A percentile compares a stretch with the other conserved stretches of the same genome.
Conservation (phyloP, 2,888 invertebrate species). For the Hanleya hanleyi region DNA sequence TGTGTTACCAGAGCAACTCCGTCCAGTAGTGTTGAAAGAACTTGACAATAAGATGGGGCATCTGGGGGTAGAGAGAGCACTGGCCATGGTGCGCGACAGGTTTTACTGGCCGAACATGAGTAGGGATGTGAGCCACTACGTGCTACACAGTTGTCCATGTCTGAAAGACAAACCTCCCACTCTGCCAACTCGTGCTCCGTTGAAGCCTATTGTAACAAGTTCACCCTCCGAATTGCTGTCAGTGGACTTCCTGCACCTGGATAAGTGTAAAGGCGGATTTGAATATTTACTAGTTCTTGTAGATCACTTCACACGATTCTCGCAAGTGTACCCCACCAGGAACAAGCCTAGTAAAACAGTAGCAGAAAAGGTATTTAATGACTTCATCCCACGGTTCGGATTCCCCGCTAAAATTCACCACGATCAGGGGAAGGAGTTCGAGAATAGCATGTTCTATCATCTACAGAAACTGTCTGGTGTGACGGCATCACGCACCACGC, state of each 20-base stretch:
- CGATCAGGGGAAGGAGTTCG: constrained; percentile 13
- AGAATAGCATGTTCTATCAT: constrained; percentile 11
- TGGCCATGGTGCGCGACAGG: constrained; percentile 13
- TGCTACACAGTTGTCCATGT: constrained; percentile 12
- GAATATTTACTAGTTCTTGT: constrained; percentile 17
- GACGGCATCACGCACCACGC: constrained; percentile 1
- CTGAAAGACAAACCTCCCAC: constrained; percentile 18
- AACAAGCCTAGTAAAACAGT: constrained; percentile 18
- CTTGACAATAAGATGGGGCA: constrained; percentile 27
- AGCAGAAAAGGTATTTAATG: constrained; percentile 20
- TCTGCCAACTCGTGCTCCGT: not conserved
- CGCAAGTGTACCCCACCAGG: constrained; percentile 20
- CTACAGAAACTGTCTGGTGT: constrained; percentile 14
- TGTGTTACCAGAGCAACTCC: constrained; percentile 5
- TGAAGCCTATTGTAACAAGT: not conserved
- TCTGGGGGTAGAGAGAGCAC: constrained; percentile 17
- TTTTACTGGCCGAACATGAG: too few species aligned
- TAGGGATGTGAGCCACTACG: constrained; percentile 11
- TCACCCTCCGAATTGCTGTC: not conserved
- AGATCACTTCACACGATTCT: constrained; percentile 22
- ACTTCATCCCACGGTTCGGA: constrained; percentile 17
- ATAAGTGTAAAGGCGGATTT: constrained; percentile 12
- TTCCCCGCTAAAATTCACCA: constrained; percentile 15
- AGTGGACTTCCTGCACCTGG: constrained; percentile 2
- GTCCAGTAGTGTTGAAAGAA: not conserved